Base-by-base conservation (phyloP, 2,113 vertebrate species). In the Agapornis roseicollis region DNA sequence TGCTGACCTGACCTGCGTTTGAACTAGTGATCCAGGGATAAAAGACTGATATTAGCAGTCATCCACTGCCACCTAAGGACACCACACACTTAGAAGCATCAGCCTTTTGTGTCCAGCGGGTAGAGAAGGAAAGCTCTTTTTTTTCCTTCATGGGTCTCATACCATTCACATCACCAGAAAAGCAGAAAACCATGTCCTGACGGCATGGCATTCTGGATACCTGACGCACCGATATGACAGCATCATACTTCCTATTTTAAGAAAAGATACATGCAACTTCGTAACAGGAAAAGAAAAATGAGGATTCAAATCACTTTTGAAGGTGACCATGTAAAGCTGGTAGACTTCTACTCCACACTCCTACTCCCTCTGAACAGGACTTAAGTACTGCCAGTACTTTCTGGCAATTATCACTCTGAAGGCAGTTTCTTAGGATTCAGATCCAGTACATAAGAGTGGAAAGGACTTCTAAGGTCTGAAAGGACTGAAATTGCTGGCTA, bases 41-140 rank as follows among this genome's bases (percentile, higher is more conserved):
- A 85, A 68, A 81, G 56, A 31, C 28, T 6, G 33, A 90, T 80
- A 88, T 93, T 79, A 95, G 85, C 69, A 84, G 23, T 71, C 76
- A 81, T 37, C 80, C 27, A 6, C 90, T 85, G 83, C 28, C 56
- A 79, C 20, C 41, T 64, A 44, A 86, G 82, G 72, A 69, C 80
- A 79, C 53, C 76, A 61, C 39, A 20, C 2, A 12, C 68, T 74
- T 17, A 47, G 69, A 24, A 90, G 27, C 80, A 86, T 7, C 65
- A 71, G 77, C 25, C 74, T 79, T 63, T 61, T 35, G 19, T 13
- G 52, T 47, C 52, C 35, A 52, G 35, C 0, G 9, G 28, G 37
- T 50, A 84, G 33, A 28, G 35, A 77, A 74, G n/a, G 19, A 78
- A 84, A 86, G 61, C 25, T 88, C 82, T 35, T 84, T 92, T 81